Base-by-base conservation (phyloP, 1,140 invertebrate genomes). In the Drosophila pruinosa region DNA sequence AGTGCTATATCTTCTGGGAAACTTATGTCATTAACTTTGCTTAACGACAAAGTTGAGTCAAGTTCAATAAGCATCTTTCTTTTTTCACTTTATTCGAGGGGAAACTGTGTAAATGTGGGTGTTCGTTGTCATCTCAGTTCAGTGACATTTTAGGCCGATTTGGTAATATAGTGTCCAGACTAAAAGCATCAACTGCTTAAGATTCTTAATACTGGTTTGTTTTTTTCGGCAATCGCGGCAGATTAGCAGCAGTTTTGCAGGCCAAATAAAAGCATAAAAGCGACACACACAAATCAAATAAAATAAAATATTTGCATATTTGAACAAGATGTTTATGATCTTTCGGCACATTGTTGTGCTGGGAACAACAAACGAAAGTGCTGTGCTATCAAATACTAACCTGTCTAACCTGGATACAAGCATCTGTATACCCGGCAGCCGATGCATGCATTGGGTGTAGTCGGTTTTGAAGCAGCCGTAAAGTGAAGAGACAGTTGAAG, bases 221-320 rank as follows among this genome's bases (percentile, higher is more conserved):
- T 43, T 48, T 34, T 36, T 43, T n/a, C n/a, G 50, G n/a, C 24
- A 52, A 39, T 48, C 28, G 24, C 19, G 10, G 10, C 22, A 31
- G 67, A 64, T 56, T 22, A 57, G 62, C 61, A 57, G 43, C 61
- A 52, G 62, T 43, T 57, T 36, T 10, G 68, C 61, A 28, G 53
- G 26, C 24, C 14, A 34, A 12, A 70, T 47, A 70, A 72, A 47
- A 56, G 36, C 38, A 53, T 52, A 50, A 57, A 47, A 59, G 24
- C 62, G 36, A 58, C 57, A 39, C 41, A 63, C 58, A 63, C 58
- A 71, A 71, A 64, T 71, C 61, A 71, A 71, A 72, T 72, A 39
- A 61, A 64, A 64, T 57, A 48, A 31, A 52, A 71, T 72, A 75
- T 75, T 75, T 72, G 73, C 73, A 75, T 75, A 72, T 75, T 72